Evolutionary conservation across 2,113 vertebrate genomes (phyloP), one percentile per base, ranked within the genome.

Genomic region (Ahaetulla prasina): DNA sequence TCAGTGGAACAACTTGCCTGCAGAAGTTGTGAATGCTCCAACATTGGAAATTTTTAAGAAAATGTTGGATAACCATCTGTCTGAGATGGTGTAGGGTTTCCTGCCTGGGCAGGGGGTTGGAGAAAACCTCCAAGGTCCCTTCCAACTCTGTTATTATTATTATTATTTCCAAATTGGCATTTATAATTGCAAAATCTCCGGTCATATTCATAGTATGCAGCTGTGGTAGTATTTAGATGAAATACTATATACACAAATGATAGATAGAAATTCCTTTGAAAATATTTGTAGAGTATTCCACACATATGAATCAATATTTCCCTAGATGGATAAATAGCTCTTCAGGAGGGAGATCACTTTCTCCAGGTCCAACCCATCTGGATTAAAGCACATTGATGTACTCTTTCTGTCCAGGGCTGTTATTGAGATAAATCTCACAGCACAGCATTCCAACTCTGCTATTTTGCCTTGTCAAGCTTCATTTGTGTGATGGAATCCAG

Each of bases 331-430:
- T 45, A 93, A 90, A 50, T 85, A 93, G 57, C 86, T 91, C 45
- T 94, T 63, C 89, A 6, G 27, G 68, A 23, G 88, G 47, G 80
- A 57, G 91, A 20, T 80, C 63, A n/a, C 53, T 25, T 92, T 53
- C 90, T 92, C 8, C 23, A 94, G 90, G 55, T 74, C 87, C 92
- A 57, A 89, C 93, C 53, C 86, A 60, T 3, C 90, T 4, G 30
- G 85, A 85, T 89, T 55, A 91, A 93, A 60, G 91, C 8, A 55
- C 50, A 54, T 96, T 90, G 63, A 91, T 95, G 94, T 84, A 93
- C 94, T 94, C 89, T 93, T 35, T 12, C 39, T 93, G 49, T 88
- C 88, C 14, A 8, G 7, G 91, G 91, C 88, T 95, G 89, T 92
- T 92, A 43, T 87, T 94, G 87, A 89, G 88, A 91, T 94, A 43